Base-by-base conservation (phyloP, 2,113 vertebrate genomes). In the Nansenia antarctica region DNA sequence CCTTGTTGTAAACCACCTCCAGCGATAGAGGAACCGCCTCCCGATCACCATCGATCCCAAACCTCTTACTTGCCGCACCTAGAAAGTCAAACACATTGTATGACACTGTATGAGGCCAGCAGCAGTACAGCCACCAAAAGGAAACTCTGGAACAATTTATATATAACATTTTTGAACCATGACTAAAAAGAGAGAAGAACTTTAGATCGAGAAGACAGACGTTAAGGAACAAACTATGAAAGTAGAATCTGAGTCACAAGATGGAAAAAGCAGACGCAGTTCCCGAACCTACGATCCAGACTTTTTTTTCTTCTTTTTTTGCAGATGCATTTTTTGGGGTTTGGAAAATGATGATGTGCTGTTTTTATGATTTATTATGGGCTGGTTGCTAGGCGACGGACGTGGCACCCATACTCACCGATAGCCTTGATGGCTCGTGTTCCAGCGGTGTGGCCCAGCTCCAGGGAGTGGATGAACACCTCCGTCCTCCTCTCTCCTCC, bases 1-100 rank as follows among this genome's bases (percentile, higher is more conserved):
- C 97, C 92, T 92, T 95, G 89, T 95, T 95, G 84, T 97, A 97
- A 55, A 94, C 85, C 11, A 98, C 90, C 59, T 96, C 95, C 90
- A 99, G 91, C 86, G 88, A 94, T 57, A 99, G 90, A 32, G 97
- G 97, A 57, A 99, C 90, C 0, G 96, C 97, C 81, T 99, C 97
- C 74, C 96, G 87, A 82, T 99, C 96, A 3, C 95, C 96, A 2
- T 98, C 96, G 14, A 99, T 98, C 12, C 97, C 97, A 81, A 99
- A 94, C 20, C 96, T 88, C 77, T 98, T 99, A 85, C 95, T 94
- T 58, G 95, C 96, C 0, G 95, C 92, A 75, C 97, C 97, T 99
- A 80, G 47, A 58, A 45, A 61, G 34, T 60, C 2, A 74, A 57
- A 29, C 12, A 65, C 42, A 67, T 2, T n/a, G 7, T n/a, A n/a